phyloP scores from a whole-genome alignment of 53 echinoderm and acorn worm species.

The Echinarachnius parma region DNA sequence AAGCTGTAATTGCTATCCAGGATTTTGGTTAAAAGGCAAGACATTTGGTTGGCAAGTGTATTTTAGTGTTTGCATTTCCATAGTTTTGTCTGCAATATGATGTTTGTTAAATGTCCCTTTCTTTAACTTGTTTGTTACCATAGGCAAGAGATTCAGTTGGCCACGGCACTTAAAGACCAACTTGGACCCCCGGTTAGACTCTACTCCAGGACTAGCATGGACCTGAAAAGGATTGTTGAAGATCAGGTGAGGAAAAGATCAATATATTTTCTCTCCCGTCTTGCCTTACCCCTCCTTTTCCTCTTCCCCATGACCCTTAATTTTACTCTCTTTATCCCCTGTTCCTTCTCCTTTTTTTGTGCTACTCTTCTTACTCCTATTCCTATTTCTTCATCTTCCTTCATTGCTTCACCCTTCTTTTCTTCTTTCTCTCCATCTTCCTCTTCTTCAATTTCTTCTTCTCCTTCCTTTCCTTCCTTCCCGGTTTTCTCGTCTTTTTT shows the following conservation, averaged over 20 bases:
- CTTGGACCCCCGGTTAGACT: slow-evolving; percentile 48
- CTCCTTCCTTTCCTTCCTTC: neutral
- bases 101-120: no score
- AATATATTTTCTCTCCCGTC: neutral
- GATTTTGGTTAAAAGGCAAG: no score
- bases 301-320: neutral
- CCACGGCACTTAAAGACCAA: slow-evolving; percentile 72
- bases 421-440: neutral
- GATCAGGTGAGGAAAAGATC: slow-evolving; percentile 70
- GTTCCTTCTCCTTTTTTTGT: neutral
- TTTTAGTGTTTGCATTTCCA: no score
- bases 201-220: slow-evolving; percentile 74
- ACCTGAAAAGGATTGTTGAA: slow-evolving; percentile 95
- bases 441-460: neutral
- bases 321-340: neutral
- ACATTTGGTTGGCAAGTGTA: no score
- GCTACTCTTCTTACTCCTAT: neutral
- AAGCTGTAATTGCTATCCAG: no score
- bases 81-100: no score
- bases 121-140: no score
- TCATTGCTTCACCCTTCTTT: neutral
- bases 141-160: slow-evolving; percentile 85
- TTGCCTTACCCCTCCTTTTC: neutral
- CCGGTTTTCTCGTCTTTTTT: no score
- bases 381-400: neutral